Base-by-base conservation (phyloP, 2,888 invertebrate genomes). In the Drosophila austrosaltans region DNA sequence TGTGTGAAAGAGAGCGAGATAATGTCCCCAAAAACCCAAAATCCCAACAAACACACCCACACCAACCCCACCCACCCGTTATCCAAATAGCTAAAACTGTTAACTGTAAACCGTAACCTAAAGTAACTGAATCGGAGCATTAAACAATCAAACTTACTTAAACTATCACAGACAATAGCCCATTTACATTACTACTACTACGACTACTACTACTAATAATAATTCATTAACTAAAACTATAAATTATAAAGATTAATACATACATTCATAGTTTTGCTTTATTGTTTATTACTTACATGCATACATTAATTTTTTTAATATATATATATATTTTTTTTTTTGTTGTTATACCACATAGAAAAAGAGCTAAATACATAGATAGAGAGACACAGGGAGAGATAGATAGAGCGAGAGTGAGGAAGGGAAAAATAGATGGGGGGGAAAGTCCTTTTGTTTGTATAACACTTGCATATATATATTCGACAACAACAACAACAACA, bases 111-210 rank as follows among this genome's bases (percentile, higher is more conserved):
- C 63, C 72, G 69, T 76, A 81, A 87, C 76, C 79, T 74, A 60
- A 77, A 83, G 90, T 90, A 84, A 76, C 82, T 87, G 82, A 89
- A 79, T 76, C 77, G 77, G 91, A 90, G 91, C 91, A 91, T 82
- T 79, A 90, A 90, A 90, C 90, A 90, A 90, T 90, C 90, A 90
- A 90, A 90, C 84, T 74, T 75, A 63, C 42, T 20, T 12, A 79
- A 69, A 69, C 62, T 63, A 77, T 76, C 72, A 68, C 39, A 42
- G 74, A 83, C 91, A 90, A 90, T 90, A 90, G 91, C 91, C 90
- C 89, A 83, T 83, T 83, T 66, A 60, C 16, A 39, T 77, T 64
- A 63, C 30, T 66, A 16, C 16, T 16, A 16, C 16, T 16, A 16
- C 16, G 16, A 16, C 16, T 16, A 16, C 16, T 16, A 16, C 16